A percentile compares a stretch with the other conserved stretches of the same genome.
phyloP scores from a whole-genome alignment of 2,888 invertebrate genomes.

The Conistra vaccinii region DNA sequence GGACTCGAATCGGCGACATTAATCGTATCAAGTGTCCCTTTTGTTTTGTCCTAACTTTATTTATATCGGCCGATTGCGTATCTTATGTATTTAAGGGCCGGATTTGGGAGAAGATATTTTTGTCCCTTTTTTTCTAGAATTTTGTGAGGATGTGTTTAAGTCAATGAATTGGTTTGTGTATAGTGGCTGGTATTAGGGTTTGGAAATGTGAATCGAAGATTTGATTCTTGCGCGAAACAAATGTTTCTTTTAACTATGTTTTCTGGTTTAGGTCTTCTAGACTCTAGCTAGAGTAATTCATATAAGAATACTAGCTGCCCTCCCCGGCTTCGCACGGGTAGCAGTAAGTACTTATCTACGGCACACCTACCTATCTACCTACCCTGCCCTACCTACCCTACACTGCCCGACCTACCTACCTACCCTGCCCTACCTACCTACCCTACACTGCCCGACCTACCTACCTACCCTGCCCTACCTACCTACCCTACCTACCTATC shows the following conservation, averaged over 20 bases:
- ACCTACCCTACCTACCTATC: too few relatives aligned
- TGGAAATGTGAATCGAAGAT: background rate
- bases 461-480: too few relatives aligned
- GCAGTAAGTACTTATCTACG: too few relatives aligned
- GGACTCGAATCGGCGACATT: slow-evolving; percentile 72
- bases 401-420: too few relatives aligned
- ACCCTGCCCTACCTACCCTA: too few relatives aligned
- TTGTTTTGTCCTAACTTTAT: slow-evolving; percentile 84
- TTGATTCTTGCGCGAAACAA: background rate
- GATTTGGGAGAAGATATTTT: slow-evolving; percentile 61
- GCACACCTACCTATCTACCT: too few relatives aligned
- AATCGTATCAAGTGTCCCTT: slow-evolving; percentile 77
- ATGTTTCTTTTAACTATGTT: background rate
- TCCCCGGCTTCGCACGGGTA: too few relatives aligned
- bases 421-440: too few relatives aligned
- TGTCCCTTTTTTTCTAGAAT: slow-evolving; percentile 29
- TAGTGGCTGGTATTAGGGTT: background rate
- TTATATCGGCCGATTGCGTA: slow-evolving; percentile 77
- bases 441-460: too few relatives aligned
- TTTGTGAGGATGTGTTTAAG: slow-evolving; percentile 16
- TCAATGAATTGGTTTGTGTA: slow-evolving; percentile 14
- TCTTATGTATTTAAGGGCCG: slow-evolving; percentile 70
- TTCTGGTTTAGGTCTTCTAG: background rate
- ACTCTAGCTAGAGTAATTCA: too few relatives aligned
- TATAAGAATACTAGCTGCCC: too few relatives aligned